phyloP scores from a whole-genome alignment of 2,797 vertebrate genomes.

The Pseudochirops cupreus region DNA sequence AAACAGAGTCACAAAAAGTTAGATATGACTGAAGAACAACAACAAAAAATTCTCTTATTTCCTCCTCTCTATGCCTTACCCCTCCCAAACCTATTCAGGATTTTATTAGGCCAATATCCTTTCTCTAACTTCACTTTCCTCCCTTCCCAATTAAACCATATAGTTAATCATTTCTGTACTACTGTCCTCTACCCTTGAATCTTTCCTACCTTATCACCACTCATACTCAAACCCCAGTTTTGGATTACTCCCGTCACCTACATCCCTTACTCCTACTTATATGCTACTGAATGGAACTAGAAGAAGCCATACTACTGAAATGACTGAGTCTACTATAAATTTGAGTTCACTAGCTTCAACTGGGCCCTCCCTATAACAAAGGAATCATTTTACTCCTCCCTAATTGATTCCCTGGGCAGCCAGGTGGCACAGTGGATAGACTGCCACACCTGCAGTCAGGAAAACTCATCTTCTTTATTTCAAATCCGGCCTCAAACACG shows the following conservation, averaged over 20 bases:
- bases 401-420: neutral
- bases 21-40: no score
- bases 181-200: neutral
- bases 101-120: neutral
- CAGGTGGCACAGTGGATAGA: neutral
- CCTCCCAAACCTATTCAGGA: neutral
- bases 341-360: neutral
- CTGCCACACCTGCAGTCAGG: neutral
- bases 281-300: no score
- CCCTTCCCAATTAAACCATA: neutral
- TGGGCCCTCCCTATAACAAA: neutral
- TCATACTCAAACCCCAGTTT: neutral
- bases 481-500: neutral
- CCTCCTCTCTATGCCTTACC: neutral
- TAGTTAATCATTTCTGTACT: neutral
- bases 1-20: no score
- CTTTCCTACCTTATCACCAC: neutral
- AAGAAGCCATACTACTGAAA: neutral
- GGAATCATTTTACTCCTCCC: neutral
- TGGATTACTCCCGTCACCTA: neutral
- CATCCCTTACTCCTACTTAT: no score
- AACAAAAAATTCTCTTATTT: neutral
- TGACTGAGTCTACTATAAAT: neutral
- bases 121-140: neutral
- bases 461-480: neutral